Conservation (phyloP, 92 coral and sea anemone species). For the Zoanthus sansibaricus region DNA sequence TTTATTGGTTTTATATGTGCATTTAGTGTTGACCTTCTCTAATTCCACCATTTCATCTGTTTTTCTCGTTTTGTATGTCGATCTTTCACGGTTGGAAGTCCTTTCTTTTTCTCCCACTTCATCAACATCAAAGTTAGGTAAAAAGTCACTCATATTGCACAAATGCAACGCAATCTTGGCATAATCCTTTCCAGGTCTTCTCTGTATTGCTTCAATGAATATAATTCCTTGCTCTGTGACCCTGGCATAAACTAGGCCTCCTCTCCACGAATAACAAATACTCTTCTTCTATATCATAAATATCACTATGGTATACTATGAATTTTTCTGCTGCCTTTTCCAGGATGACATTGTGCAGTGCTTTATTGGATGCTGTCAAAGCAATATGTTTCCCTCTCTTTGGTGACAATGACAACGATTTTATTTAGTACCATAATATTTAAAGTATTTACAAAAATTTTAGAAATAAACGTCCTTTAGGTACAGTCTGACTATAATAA, state of each 20-base stretch:
- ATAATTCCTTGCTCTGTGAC: conserved; percentile 42
- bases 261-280: conserved; percentile 60
- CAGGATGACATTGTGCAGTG: conserved; percentile 51
- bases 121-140: conserved; percentile 27
- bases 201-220: conserved; percentile 25
- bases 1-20: conserved; percentile 54
- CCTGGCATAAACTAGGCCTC: conserved; percentile 70
- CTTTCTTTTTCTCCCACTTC: background rate
- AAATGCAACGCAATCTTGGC: conserved; percentile 61
- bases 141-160: conserved; percentile 64
- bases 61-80: conserved; percentile 52
- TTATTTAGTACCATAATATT: too few species aligned
- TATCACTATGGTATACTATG: conserved; percentile 54
- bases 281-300: conserved; percentile 59
- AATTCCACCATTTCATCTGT: conserved; percentile 46
- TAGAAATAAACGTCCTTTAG: too few species aligned
- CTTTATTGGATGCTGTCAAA: conserved; percentile 56
- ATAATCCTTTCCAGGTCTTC: conserved; percentile 73
- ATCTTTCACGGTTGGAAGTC: conserved; percentile 32
- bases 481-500: too few species aligned
- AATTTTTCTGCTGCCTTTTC: conserved; percentile 57
- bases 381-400: conserved; percentile 66
- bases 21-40: conserved; percentile 37
- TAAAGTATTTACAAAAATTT: too few species aligned
- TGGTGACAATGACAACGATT: background rate